Evolutionary conservation across 2,888 invertebrate species (phyloP).

Genomic region (Erebia ligea): DNA sequence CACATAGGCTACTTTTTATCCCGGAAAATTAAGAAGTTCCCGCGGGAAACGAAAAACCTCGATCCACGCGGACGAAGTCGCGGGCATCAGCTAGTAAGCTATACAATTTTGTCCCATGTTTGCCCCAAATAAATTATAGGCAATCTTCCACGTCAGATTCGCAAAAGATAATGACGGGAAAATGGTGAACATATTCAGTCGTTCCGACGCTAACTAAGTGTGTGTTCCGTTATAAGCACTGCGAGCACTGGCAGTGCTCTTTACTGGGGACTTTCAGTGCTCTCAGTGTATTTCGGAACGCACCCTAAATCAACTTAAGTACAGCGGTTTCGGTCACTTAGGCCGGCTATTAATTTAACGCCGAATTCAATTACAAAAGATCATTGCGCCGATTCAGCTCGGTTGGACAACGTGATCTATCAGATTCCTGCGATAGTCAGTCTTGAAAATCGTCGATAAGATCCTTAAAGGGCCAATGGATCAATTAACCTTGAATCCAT

Average conservation of each 20-base stretch:
- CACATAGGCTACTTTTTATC: no score
- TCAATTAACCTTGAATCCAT: not conserved
- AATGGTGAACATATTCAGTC: conserved; percentile 21
- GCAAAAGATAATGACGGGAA: conserved; percentile 5
- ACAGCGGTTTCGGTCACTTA: conserved; percentile 44
- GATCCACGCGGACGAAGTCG: no score
- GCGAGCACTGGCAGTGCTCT: no score
- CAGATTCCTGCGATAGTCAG: conserved; percentile 32
- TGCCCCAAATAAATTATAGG: conserved; percentile 4
- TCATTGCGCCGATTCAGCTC: conserved; percentile 42
- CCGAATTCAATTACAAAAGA: conserved; percentile 50
- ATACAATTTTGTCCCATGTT: no score
- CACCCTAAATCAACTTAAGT: conserved; percentile 42
- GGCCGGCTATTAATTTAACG: conserved; percentile 47
- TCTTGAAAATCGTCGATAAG: conserved; percentile 18
- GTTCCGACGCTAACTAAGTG: conserved; percentile 35
- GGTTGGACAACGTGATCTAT: conserved; percentile 36
- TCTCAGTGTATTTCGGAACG: no score
- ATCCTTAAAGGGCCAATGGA: conserved; percentile 13
- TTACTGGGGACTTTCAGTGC: no score
- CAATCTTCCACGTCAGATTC: not conserved
- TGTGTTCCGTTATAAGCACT: no score
- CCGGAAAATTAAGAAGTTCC: no score
- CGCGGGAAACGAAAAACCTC: no score
- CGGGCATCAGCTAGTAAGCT: no score